Base-by-base conservation (phyloP, 2,797 vertebrate genomes). In the Syngnathus rostellatus region DNA sequence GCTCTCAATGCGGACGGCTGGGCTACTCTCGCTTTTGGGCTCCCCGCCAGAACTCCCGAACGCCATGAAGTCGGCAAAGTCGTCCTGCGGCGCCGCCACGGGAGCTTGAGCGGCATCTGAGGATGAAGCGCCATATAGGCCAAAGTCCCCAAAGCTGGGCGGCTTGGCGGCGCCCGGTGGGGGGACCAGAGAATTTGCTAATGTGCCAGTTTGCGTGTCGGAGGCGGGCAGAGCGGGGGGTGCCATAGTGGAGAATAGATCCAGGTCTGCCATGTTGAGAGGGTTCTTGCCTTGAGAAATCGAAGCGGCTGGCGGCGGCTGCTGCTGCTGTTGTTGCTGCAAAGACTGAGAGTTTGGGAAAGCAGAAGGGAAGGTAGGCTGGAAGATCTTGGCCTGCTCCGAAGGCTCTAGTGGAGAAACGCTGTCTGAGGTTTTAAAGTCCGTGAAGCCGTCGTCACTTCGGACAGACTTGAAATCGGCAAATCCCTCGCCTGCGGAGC, bases 61-160 rank as follows among this genome's bases (percentile, higher is more conserved):
- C 14, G 96, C 95, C 94, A 98, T 94, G 78, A 99, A 99, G 86
- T 99, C 97, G 58, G 96, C 96, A 89, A 99, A 99, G 86, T 99
- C 95, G 46, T 98, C 96, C 68, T 95, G 96, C 59, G 90, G 86
- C 0, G 80, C 65, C 8, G 90, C 57, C 1, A 85, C 79, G 41
- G 82, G 55, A 64, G 77, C 65, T 55, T 81, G 70, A 55, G 83
- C 41, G 1, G 78, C 72, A 43, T 87, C 86, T 59, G 89, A 85
- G 38, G 90, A 85, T 23, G 89, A 86, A 41, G 89, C 77, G 72
- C 93, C 94, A 61, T 98, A 98, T 50, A 98, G 94, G 68, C 88
- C 92, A 88, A 98, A 98, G 82, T 98, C 95, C 38, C 94, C 96
- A 86, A 98, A 98, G 74, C 97, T 94, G 68, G 95, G 93, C 38